phyloP scores from a whole-genome alignment of 1,140 invertebrate species.

The Frieseomelitta varia region DNA sequence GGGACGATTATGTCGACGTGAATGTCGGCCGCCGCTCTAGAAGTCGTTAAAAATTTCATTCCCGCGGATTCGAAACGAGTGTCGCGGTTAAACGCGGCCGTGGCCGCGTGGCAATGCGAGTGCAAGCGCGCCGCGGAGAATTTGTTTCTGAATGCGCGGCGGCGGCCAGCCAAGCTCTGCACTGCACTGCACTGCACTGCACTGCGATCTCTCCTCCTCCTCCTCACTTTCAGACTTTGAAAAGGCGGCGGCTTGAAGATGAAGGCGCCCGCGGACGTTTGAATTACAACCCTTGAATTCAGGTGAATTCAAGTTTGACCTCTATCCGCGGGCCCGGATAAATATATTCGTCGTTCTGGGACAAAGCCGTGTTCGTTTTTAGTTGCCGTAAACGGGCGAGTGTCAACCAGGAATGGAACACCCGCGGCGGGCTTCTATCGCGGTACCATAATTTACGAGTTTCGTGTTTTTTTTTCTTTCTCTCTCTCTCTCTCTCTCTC shows the following conservation, averaged over 20 bases:
- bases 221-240: no score
- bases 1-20: neutral
- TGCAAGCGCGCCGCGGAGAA: slow-evolving; percentile 1
- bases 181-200: no score
- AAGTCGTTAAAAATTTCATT: slow-evolving; percentile 43
- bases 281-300: slow-evolving; percentile 64
- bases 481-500: no score
- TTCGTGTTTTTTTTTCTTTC: neutral
- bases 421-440: slow-evolving; percentile 29
- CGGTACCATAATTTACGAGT: slow-evolving; percentile 38
- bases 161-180: neutral
- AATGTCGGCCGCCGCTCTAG: slow-evolving; percentile 1
- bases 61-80: neutral
- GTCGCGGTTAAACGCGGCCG: slow-evolving; percentile 22
- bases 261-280: slow-evolving; percentile 58
- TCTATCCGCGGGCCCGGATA: slow-evolving; percentile 51
- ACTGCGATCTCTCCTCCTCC: neutral
- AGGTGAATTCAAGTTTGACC: slow-evolving; percentile 63
- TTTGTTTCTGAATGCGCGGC: slow-evolving; percentile 34
- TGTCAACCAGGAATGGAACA: slow-evolving; percentile 49
- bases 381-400: slow-evolving; percentile 44
- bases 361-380: slow-evolving; percentile 58
- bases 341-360: slow-evolving; percentile 55
- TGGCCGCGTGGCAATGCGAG: neutral
- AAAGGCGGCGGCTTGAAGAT: slow-evolving; percentile 55